Evolutionary conservation across 2,797 vertebrate species (phyloP), one percentile per base, ranked within the genome.

Genomic region (Hipposideros larvatus): DNA sequence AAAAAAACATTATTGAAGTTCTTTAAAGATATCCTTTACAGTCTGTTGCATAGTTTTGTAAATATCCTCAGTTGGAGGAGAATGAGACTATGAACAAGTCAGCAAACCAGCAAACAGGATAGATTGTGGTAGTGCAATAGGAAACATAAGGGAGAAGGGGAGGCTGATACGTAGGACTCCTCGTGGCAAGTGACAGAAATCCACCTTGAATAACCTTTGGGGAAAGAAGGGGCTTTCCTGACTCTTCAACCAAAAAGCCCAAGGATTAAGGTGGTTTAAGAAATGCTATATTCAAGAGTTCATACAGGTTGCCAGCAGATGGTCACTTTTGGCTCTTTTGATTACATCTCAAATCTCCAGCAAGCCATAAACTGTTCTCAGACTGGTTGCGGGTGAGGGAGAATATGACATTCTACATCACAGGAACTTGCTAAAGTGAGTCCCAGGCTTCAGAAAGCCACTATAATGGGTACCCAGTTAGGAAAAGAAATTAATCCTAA

Each of bases 21-120:
- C 48, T 90, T 96, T 82, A 55, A 83, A 96, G 91, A 89, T 87
- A 66, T 21, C 82, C 15, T 88, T 87, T 73, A 31, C 31, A 59
- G 78, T 75, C 57, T 70, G 26, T 79, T 75, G 46, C 46, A 53
- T 37, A 55, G 48, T 61, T 95, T 92, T 61, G 37, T 66, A 71
- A 80, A 66, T 63, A 82, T 26, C 68, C 11, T 80, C 48, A 43
- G 73, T 19, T 96, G 48, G 15, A 74, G 57, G 75, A 57, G 19
- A 10, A n/a, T 14, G 16, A 73, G n/a, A 46, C 55, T 1, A 0
- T 68, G 74, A 80, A 28, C 61, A 71, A 18, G 41, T 87, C 43
- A 90, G 41, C 28, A 66, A 31, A 59, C 75, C 14, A 53, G 37
- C 57, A 71, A n/a, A 31, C 8, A 46, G 34, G 28, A 21, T 41